Percentiles rank a stretch among this genome's conserved stretches.
Evolutionary conservation across 2,888 invertebrate species (phyloP).

Genomic region (Leucozona laternaria): DNA sequence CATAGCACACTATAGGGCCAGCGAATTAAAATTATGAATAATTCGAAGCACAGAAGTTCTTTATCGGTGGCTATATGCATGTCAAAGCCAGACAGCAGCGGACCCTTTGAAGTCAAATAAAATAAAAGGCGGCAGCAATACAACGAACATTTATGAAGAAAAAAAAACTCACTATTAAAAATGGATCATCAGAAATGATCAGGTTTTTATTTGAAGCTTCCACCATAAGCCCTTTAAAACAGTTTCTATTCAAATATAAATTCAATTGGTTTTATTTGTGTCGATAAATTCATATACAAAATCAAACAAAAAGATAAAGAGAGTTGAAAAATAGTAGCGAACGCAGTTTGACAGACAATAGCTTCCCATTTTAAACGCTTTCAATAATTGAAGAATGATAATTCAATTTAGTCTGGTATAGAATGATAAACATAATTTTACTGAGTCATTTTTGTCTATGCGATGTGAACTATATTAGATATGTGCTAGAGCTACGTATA

Average conservation of each 20-base stretch:
- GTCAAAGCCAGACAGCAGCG: slow-evolving; percentile 29
- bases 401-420: slow-evolving; percentile 48
- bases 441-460: background rate
- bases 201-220: background rate
- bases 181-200: slow-evolving; percentile 22
- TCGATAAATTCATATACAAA: slow-evolving; percentile 43
- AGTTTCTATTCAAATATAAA: background rate
- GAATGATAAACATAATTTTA: background rate
- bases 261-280: slow-evolving; percentile 41
- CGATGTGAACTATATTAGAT: background rate
- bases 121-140: slow-evolving; percentile 4
- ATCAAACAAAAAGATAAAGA: slow-evolving; percentile 47
- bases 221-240: slow-evolving; percentile 13
- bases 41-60: slow-evolving; percentile 43
- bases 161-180: slow-evolving; percentile 32
- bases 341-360: slow-evolving; percentile 70
- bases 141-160: background rate
- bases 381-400: slow-evolving; percentile 52
- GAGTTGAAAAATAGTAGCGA: slow-evolving; percentile 69
- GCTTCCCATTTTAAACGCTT: slow-evolving; percentile 63
- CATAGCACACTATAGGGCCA: slow-evolving; percentile 17
- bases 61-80: slow-evolving; percentile 55
- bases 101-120: slow-evolving; percentile 62
- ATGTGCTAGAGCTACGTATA: too few species aligned
- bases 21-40: slow-evolving; percentile 54